Evolutionary conservation across 2,797 vertebrate species (phyloP).

Genomic region (Artibeus lituratus): DNA sequence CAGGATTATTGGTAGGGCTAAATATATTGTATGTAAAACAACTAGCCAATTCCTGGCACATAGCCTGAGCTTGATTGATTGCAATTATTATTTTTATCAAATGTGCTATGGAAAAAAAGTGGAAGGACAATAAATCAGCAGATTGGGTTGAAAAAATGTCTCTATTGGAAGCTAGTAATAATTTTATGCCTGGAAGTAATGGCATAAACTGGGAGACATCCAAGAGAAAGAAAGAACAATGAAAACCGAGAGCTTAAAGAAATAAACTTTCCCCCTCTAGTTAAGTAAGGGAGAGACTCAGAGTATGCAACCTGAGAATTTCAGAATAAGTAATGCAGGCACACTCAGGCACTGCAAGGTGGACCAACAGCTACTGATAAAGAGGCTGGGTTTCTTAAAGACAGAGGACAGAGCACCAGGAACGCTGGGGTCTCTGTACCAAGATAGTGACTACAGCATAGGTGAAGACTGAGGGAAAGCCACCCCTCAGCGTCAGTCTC

Average conservation of each 20-base stretch:
- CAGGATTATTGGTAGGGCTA: slow-evolving; percentile 43
- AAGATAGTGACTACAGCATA: background rate
- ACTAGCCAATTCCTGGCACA: slow-evolving; percentile 21
- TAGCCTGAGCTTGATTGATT: slow-evolving; percentile 53
- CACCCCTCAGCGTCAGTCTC: background rate
- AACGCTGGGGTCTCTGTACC: background rate
- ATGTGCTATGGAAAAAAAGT: slow-evolving; percentile 53
- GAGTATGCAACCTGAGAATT: slow-evolving; percentile 41
- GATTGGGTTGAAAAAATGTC: background rate
- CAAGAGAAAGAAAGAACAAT: slow-evolving; percentile 70
- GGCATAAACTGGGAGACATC: slow-evolving; percentile 60
- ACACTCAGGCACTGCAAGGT: background rate
- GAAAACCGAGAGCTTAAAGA: slow-evolving; percentile 69
- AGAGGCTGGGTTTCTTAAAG: background rate
- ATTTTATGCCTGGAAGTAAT: slow-evolving; percentile 24
- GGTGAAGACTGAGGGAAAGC: background rate
- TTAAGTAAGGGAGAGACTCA: slow-evolving; percentile 30
- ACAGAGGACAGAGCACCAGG: background rate
- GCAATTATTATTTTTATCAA: slow-evolving; percentile 72
- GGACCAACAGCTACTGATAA: background rate
- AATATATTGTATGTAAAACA: slow-evolving; percentile 47
- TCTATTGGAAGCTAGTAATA: slow-evolving; percentile 44
- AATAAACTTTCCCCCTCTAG: slow-evolving; percentile 62
- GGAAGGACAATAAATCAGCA: slow-evolving; percentile 62
- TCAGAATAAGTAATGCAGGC: slow-evolving; percentile 40